A percentile compares a stretch with the other conserved stretches of the same genome.
Conservation (phyloP, 2,113 vertebrate genomes). For the Conger conger region DNA sequence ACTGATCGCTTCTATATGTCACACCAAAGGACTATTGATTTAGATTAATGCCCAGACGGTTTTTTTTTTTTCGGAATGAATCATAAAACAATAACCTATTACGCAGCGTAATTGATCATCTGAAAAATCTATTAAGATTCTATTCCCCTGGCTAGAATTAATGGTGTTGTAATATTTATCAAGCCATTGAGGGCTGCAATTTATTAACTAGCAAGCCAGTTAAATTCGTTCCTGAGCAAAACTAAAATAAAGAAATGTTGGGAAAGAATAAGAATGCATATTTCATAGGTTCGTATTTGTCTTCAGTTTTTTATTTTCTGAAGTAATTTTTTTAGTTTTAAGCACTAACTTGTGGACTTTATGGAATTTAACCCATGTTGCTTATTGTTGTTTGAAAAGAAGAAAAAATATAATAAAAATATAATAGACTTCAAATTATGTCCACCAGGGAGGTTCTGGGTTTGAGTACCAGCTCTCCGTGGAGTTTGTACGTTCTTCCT, state of each 20-base stretch:
- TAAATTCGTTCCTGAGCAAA: constrained; percentile 35
- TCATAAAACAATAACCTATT: constrained; percentile 67
- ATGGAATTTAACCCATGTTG: no score
- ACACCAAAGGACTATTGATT: constrained; percentile 57
- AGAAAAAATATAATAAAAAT: no score
- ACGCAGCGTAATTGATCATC: constrained; percentile 64
- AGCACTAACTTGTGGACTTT: not conserved
- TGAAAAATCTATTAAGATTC: constrained; percentile 58
- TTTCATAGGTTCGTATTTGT: not conserved
- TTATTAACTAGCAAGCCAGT: constrained; percentile 50
- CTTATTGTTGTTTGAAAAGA: no score
- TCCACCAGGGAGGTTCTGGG: no score
- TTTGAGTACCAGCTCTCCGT: no score
- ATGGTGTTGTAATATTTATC: constrained; percentile 50
- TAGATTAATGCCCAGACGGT: constrained; percentile 59
- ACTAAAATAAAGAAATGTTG: constrained; percentile 28
- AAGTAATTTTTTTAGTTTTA: not conserved
- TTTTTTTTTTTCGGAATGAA: constrained; percentile 51
- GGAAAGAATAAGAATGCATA: not conserved
- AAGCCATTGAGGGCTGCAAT: constrained; percentile 46
- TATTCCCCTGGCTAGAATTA: constrained; percentile 51
- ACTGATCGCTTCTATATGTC: constrained; percentile 36
- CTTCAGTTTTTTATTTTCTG: not conserved
- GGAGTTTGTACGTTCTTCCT: no score
- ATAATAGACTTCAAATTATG: no score